A percentile compares a stretch with the other conserved stretches of the same genome.
Conservation (phyloP, 2,888 invertebrate genomes). For the Metalampra italica region DNA sequence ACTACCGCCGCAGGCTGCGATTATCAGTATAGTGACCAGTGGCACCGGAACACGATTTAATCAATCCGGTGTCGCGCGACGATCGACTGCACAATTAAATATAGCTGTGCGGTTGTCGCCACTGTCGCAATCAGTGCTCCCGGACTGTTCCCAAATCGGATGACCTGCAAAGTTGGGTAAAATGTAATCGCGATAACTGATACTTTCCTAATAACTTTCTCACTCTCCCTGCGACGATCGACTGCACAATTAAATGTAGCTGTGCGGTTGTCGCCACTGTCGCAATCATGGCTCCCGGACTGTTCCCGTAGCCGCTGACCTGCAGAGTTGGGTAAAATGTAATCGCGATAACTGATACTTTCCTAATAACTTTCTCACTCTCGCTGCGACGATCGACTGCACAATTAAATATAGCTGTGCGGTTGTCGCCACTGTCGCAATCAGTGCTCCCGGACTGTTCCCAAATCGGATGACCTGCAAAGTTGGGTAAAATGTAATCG, state of each 20-base stretch:
- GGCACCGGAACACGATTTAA: conserved; percentile 24
- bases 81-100: conserved; percentile 13
- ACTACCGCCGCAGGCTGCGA: conserved; percentile 4
- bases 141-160: background rate
- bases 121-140: background rate
- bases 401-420: conserved; percentile 10
- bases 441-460: background rate
- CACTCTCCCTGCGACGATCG: conserved; percentile 10
- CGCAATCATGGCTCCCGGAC: too few relatives aligned
- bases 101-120: conserved; percentile 2
- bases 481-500: background rate
- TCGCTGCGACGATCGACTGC: conserved; percentile 11
- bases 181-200: too few relatives aligned
- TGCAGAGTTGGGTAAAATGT: too few relatives aligned
- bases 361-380: too few relatives aligned
- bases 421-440: background rate
- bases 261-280: too few relatives aligned
- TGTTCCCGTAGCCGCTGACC: too few relatives aligned
- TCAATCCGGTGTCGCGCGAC: conserved; percentile 17
- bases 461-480: background rate
- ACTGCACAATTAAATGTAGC: too few relatives aligned
- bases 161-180: background rate
- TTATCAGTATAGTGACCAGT: conserved; percentile 10
- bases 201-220: too few relatives aligned
- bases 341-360: too few relatives aligned